A percentile compares a stretch with the other conserved stretches of the same genome.
Evolutionary conservation across 2,888 invertebrate genomes (phyloP).

Genomic region (Cheilosia vernalis): DNA sequence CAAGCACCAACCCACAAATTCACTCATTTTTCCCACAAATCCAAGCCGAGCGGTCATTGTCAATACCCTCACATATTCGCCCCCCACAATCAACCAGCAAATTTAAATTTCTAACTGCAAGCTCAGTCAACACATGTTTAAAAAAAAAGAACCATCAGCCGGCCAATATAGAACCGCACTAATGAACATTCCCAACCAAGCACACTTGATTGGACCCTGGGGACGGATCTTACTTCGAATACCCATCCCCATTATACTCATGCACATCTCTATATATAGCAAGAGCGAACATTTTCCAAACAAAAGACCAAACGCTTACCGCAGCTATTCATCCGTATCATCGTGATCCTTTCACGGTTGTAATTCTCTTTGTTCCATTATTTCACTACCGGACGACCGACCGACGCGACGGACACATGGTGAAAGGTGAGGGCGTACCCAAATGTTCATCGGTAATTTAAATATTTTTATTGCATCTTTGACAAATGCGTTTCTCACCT

Average conservation of each 20-base stretch:
- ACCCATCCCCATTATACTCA: background rate
- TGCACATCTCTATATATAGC: background rate
- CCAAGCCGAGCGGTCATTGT: no score
- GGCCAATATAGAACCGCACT: background rate
- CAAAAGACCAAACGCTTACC: slow-evolving; percentile 38
- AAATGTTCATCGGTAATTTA: slow-evolving; percentile 69
- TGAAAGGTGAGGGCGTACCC: slow-evolving; percentile 69
- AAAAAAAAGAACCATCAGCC: background rate
- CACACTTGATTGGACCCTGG: slow-evolving; percentile 3
- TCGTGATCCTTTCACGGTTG: slow-evolving; percentile 35
- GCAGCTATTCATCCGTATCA: slow-evolving; percentile 34
- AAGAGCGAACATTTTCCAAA: slow-evolving; percentile 19
- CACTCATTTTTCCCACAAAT: no score
- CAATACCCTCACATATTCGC: no score
- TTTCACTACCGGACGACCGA: slow-evolving; percentile 50
- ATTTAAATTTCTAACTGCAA: no score
- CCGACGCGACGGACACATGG: slow-evolving; percentile 9
- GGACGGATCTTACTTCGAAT: slow-evolving; percentile 14
- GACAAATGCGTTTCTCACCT: slow-evolving; percentile 72
- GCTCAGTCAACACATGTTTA: no score
- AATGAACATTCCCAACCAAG: background rate
- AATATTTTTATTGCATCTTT: slow-evolving; percentile 71
- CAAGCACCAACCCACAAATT: no score
- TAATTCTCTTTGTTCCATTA: slow-evolving; percentile 60
- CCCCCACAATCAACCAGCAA: no score